Base-by-base conservation (phyloP, 1,140 invertebrate species). In the Nymphalis io region DNA sequence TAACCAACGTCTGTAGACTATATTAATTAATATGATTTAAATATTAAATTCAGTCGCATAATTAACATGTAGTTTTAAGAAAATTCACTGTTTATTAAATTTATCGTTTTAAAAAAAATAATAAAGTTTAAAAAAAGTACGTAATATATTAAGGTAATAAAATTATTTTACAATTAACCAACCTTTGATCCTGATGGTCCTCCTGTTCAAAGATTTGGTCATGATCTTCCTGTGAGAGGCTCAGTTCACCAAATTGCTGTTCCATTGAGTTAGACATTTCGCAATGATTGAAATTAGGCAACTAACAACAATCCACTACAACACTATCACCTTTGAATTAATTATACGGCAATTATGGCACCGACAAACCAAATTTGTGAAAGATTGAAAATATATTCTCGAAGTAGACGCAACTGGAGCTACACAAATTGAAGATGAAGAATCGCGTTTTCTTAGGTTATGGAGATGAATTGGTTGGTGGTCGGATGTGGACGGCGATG, bases 141-240 rank as follows among this genome's bases (percentile, higher is more conserved):
- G 51, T 40, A 69, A 69, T 33, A 40, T 44, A 61, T 8, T 33
- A 33, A 33, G 27, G 27, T 8, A 58, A 20, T 20, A 15, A n/a
- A 63, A 27, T 23, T 40, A 58, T 12, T 16, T 51, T 44, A 53
- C 3, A 12, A 64, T 55, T 11, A 55, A 71, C 69, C 57, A 80
- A 91, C 89, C 87, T 89, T 73, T 77, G 83, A 72, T 90, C 89
- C 71, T 83, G 82, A 27, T 80, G 82, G 75, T 91, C 89, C 60
- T 91, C 89, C 51, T 81, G 85, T 80, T 89, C 89, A 71, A 88
- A 91, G 68, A 87, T 86, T 82, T 91, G 87, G 79, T 91, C 89
- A 73, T 91, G 86, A 62, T 91, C 87, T 70, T 91, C 89, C 64
- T 87, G 88, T 40, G 88, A 89, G 16, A 91, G 79, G 76, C 78